Evolutionary conservation across 1,140 invertebrate genomes (phyloP).

Genomic region (Harlomillsia oculata): DNA sequence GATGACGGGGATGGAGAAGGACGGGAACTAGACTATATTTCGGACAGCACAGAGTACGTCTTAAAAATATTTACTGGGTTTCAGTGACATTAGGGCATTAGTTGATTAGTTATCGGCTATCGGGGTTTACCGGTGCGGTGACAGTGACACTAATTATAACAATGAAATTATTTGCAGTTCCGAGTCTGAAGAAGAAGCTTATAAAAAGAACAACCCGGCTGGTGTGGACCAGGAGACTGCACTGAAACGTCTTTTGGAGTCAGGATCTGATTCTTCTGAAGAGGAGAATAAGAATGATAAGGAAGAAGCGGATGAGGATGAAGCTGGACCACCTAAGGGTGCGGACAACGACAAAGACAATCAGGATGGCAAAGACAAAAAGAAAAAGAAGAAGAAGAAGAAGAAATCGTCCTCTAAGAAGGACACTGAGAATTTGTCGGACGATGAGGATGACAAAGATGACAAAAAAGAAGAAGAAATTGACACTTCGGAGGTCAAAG

Average conservation of each 20-base stretch:
- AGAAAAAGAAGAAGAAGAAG: conserved; percentile 32
- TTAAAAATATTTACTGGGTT: neutral
- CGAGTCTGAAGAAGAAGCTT: conserved; percentile 62
- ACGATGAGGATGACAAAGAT: conserved; percentile 53
- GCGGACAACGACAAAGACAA: conserved; percentile 25
- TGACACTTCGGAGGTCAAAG: conserved; percentile 44
- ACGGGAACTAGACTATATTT: conserved; percentile 76
- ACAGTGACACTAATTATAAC: neutral
- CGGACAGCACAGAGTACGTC: conserved; percentile 55
- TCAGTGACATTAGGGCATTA: neutral
- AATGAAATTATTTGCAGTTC: conserved; percentile 40
- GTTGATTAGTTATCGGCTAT: neutral
- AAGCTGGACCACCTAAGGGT: conserved; percentile 6
- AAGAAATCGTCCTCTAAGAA: conserved; percentile 52
- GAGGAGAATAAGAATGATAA: conserved; percentile 51
- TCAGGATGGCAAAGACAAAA: conserved; percentile 36
- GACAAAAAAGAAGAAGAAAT: conserved; percentile 37
- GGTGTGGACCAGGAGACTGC: conserved; percentile 83
- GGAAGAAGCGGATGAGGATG: conserved; percentile 29
- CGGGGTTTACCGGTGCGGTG: neutral
- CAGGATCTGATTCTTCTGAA: conserved; percentile 68
- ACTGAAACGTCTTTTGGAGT: conserved; percentile 70
- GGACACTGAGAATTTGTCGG: conserved; percentile 61
- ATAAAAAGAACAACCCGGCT: conserved; percentile 54
- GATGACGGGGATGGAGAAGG: conserved; percentile 95